Conservation (phyloP, 2,113 vertebrate species). For the Ictalurus furcatus region DNA sequence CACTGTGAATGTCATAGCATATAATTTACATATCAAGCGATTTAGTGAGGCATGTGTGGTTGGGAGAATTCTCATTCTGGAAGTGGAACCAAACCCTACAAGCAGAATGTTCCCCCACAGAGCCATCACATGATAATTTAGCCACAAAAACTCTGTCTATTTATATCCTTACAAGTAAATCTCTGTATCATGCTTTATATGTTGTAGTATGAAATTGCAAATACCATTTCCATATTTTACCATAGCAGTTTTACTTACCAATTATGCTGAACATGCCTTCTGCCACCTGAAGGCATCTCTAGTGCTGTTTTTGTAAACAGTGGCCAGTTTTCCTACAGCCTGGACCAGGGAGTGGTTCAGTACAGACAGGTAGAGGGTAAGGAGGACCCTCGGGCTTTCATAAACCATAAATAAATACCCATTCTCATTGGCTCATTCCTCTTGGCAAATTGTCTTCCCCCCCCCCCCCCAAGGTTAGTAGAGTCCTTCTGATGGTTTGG, state of each 20-base stretch:
- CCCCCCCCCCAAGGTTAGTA: not conserved
- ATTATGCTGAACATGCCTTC: not conserved
- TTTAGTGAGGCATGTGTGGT: not conserved
- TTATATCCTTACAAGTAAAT: conserved; percentile 23
- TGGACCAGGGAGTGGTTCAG: not conserved
- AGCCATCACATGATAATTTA: not conserved
- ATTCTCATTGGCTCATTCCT: not conserved
- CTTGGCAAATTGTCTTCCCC: not conserved
- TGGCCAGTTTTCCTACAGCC: not conserved
- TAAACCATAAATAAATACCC: not conserved
- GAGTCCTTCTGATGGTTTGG: not conserved
- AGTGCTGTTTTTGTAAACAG: not conserved
- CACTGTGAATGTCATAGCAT: not conserved
- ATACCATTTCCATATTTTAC: not conserved
- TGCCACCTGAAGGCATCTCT: not conserved
- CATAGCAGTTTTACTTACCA: not conserved
- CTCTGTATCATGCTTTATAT: not conserved
- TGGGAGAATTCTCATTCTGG: not conserved
- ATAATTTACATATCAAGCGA: not conserved
- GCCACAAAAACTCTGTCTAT: not conserved
- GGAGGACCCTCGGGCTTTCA: not conserved
- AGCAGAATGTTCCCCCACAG: not conserved
- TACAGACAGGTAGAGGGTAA: not conserved
- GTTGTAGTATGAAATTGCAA: not conserved
- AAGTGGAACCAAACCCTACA: not conserved